Evolutionary conservation across 1,140 invertebrate genomes (phyloP).

Genomic region (Hesperophylax magnus): DNA sequence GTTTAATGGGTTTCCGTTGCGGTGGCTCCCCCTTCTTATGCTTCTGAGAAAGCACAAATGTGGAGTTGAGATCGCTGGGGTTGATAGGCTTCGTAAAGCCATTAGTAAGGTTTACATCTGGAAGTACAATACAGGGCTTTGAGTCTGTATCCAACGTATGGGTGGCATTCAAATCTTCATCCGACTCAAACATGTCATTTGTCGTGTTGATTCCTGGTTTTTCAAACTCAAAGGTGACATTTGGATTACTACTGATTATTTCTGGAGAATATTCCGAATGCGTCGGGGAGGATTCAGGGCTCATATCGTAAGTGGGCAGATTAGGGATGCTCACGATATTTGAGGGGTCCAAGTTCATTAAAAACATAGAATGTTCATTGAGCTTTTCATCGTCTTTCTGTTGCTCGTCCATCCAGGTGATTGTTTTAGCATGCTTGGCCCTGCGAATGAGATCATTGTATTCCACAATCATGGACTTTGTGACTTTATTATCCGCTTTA

Average conservation of each 20-base stretch:
- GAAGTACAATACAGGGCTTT: conserved; percentile 21
- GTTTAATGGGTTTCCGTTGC: conserved; percentile 12
- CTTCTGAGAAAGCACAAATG: conserved; percentile 63
- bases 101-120: conserved; percentile 10
- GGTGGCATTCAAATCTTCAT: conserved; percentile 53
- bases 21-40: conserved; percentile 21
- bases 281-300: conserved; percentile 51
- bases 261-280: conserved; percentile 48
- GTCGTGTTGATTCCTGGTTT: conserved; percentile 51
- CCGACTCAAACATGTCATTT: conserved; percentile 30
- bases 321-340: conserved; percentile 58
- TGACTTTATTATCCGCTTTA: conserved; percentile 65
- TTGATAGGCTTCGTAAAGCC: conserved; percentile 58
- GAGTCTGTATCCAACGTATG: conserved; percentile 20
- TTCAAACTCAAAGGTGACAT: conserved; percentile 59
- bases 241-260: conserved; percentile 57
- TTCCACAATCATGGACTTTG: conserved; percentile 63
- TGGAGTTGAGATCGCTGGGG: conserved; percentile 65
- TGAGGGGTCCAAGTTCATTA: conserved; percentile 62
- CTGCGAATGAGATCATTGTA: conserved; percentile 67
- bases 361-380: conserved; percentile 63
- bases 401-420: conserved; percentile 61
- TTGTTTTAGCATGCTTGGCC: conserved; percentile 64
- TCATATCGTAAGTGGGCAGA: conserved; percentile 56
- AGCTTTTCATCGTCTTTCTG: conserved; percentile 52